Conservation (phyloP, 2,797 vertebrate species). For the Spinus pinus region DNA sequence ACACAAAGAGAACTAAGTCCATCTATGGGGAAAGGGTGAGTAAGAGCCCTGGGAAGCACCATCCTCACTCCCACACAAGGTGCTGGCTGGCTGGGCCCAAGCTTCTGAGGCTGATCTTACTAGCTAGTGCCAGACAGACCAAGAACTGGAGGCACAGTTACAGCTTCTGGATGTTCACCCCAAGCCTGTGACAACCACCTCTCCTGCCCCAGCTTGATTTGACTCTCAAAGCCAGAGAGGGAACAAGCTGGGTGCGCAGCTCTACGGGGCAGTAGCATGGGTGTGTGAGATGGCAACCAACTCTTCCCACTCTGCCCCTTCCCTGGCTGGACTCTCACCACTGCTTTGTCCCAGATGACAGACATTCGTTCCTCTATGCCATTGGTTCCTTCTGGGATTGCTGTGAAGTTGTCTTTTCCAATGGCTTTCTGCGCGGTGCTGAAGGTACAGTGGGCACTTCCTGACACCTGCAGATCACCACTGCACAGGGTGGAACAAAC, state of each 20-base stretch:
- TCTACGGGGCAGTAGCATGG: accelerated
- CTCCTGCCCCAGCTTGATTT: neutral
- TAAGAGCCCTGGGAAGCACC: neutral
- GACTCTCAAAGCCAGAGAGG: neutral
- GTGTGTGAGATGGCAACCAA: neutral
- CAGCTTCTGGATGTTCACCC: neutral
- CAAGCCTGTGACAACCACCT: accelerated
- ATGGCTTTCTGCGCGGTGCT: slow-evolving; percentile 97
- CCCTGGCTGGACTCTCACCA: slow-evolving; percentile 78
- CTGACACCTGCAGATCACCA: slow-evolving; percentile 92
- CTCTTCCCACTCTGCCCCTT: neutral
- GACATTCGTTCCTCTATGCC: slow-evolving; percentile 95
- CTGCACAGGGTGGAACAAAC: slow-evolving; percentile 68
- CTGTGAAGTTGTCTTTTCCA: slow-evolving; percentile 97
- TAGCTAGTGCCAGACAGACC: neutral
- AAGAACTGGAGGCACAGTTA: neutral
- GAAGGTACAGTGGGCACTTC: slow-evolving; percentile 96
- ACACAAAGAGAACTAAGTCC: neutral
- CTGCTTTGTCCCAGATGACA: slow-evolving; percentile 97
- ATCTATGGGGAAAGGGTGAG: neutral
- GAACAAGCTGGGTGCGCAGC: neutral
- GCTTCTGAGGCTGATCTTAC: neutral
- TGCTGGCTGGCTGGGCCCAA: neutral
- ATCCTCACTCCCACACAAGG: neutral
- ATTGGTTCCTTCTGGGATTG: slow-evolving; percentile 94